Base-by-base conservation (phyloP, 30 jellyfish, hydroid and myxozoan species). In the Morbakka virulenta region DNA sequence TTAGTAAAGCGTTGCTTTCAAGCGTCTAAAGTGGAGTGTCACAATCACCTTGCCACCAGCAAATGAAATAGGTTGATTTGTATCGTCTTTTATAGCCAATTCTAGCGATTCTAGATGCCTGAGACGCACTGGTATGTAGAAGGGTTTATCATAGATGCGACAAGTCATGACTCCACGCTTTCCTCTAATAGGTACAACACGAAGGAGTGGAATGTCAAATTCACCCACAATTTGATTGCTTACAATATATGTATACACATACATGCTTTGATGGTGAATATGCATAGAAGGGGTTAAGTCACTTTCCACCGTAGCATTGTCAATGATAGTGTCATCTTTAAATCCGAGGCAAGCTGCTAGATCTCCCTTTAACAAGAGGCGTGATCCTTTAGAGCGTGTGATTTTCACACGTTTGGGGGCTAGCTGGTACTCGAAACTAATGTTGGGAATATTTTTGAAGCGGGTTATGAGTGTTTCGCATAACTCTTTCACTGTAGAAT, bases 61-160 rank as follows among this genome's bases (percentile, higher is more conserved):
- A 51, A 72, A 50, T 72, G 85, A 48, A 14, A 74, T 28, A 25
- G 30, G 27, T 31, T 74, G 48, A 22, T 81, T 81, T 50, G 61
- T 27, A 12, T 50, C 86, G 34, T 32, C 71, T 61, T 64, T 74
- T 74, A 74, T 25, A 71, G 47, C 14, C 23, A 71, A 36, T 71
- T 35, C 83, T 34, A 48, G 47, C n/a, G 78, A 25, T 34, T 71
- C 78, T 35, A 71, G 47, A 14, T 48, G 77, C 2, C 33, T 34
- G 26, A 12, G 78, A 71, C 83, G 47, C 23, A 71, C 12, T 48
- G 52, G 79, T 14, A 1, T 22, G 30, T 36, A 71, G 52, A 36
- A 77, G 4, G 79, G 79, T 20, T 71, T 71, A 20, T 35, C 41
- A 48, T 2, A 71, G 12, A 28, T 3, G 24, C 47, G n/a, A 28